Percentiles rank a stretch among this genome's conserved stretches.
phyloP scores from a whole-genome alignment of 2,113 vertebrate species.

The Ciconia stormi region DNA sequence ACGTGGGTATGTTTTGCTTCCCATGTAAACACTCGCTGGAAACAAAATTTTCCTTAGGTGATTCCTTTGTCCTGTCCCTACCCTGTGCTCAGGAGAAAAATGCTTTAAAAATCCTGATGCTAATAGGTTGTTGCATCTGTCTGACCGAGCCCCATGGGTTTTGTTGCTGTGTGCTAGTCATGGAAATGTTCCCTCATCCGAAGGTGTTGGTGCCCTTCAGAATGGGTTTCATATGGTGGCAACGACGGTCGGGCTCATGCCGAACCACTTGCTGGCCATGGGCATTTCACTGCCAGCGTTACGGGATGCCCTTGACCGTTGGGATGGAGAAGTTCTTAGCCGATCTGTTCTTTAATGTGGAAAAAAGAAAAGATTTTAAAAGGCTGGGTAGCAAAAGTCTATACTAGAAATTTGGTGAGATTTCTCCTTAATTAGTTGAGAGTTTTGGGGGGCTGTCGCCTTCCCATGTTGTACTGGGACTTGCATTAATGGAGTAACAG shows the following conservation, averaged over 20 bases:
- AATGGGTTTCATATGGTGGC: not conserved
- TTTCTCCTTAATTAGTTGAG: not conserved
- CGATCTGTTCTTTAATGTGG: not conserved
- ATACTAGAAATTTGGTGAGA: not conserved
- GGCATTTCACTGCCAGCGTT: accelerated
- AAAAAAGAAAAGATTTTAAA: not conserved
- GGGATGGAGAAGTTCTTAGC: not conserved
- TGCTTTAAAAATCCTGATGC: not conserved
- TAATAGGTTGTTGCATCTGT: not conserved
- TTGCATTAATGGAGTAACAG: conserved; percentile 57
- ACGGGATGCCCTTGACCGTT: not conserved
- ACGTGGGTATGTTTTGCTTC: not conserved
- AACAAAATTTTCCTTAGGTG: not conserved
- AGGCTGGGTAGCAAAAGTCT: not conserved
- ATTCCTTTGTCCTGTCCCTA: not conserved
- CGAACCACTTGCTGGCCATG: accelerated
- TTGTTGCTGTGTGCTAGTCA: not conserved
- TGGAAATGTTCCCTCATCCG: not conserved
- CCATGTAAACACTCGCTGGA: not conserved
- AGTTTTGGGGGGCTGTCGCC: not conserved
- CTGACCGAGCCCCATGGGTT: accelerated
- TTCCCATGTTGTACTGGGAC: not conserved
- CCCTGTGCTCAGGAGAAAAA: not conserved
- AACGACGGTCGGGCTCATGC: accelerated
- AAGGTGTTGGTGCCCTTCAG: not conserved